Evolutionary conservation across 2,888 invertebrate species (phyloP).

Genomic region (Herminia tarsipennalis): DNA sequence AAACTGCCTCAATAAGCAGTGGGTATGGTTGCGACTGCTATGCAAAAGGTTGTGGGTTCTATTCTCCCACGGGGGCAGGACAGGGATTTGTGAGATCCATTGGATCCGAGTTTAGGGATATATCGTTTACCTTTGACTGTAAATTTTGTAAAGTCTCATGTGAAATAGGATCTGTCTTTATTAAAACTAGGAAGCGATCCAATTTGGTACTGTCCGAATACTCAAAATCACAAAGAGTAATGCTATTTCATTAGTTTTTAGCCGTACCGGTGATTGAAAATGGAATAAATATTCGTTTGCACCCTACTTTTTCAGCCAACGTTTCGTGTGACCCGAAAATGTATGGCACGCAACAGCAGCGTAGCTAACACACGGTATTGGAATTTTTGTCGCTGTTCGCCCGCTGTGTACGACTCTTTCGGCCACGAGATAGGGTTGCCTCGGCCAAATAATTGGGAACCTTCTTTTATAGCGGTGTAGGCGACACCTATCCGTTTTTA

Average conservation of each 20-base stretch:
- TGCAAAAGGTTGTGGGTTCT: too few relatives aligned
- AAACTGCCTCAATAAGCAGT: too few relatives aligned
- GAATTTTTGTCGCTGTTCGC: slow-evolving; percentile 65
- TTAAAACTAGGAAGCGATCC: too few relatives aligned
- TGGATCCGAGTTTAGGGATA: too few relatives aligned
- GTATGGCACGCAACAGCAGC: slow-evolving; percentile 67
- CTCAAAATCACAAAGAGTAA: too few relatives aligned
- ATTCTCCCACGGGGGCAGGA: too few relatives aligned
- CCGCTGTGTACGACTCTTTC: slow-evolving; percentile 57
- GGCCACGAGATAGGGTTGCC: slow-evolving; percentile 51
- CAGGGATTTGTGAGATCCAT: too few relatives aligned
- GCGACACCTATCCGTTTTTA: slow-evolving; percentile 59
- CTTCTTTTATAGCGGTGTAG: slow-evolving; percentile 56
- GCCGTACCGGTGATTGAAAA: slow-evolving; percentile 18
- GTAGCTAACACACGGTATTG: slow-evolving; percentile 58
- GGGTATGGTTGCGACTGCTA: too few relatives aligned
- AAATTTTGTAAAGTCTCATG: too few relatives aligned
- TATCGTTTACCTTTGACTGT: too few relatives aligned
- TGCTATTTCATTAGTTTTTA: slow-evolving; percentile 19
- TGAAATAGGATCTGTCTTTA: too few relatives aligned
- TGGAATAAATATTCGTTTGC: slow-evolving; percentile 65
- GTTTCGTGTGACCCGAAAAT: slow-evolving; percentile 75
- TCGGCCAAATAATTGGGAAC: slow-evolving; percentile 60
- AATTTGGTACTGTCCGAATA: too few relatives aligned
- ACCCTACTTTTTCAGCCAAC: slow-evolving; percentile 58